Evolutionary conservation across 2,888 invertebrate genomes (phyloP), one percentile per base, ranked within the genome.

Genomic region (Tipula unca): DNA sequence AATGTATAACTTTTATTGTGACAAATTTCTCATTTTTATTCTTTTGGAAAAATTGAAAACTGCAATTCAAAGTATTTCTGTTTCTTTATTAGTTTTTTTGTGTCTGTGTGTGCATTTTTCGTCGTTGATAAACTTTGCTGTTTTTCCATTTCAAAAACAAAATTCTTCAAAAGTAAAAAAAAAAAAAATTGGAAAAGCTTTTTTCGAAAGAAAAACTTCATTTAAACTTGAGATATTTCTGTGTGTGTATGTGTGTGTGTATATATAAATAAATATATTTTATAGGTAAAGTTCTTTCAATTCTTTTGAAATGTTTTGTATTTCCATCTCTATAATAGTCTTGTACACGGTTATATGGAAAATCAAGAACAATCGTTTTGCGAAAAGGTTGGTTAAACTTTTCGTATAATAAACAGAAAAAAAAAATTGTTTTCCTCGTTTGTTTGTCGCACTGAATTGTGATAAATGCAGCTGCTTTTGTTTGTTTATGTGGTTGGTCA

Each of bases 311-410:
- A 69, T 48, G n/a, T 25, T 54, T 17, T 20, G 69, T 25, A 10
- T 25, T 69, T 20, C 25, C 25, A 13, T 69, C n/a, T 69, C n/a
- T 69, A 1, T 17, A 54, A 54, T 54, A 54, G 48, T 69, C 69
- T 69, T 69, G 69, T 69, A 25, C 14, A n/a, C n/a, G n/a, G n/a
- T 69, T 25, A 25, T 69, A 69, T 69, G 69, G 69, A 69, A 69
- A 69, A 69, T 69, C 69, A 69, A 25, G 69, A 69, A 69, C 69
- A 69, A 69, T 69, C 69, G 69, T 69, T 69, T 69, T 69, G 69
- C n/a, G n/a, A n/a, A 48, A 48, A 48, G 48, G 48, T 48, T 48
- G 48, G 48, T 69, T 69, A 69, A 69, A 69, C 69, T 69, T 69
- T 69, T 69, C 69, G 48, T 17, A 54, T n/a, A n/a, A n/a, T n/a